Evolutionary conservation across 2,113 vertebrate species (phyloP).

Genomic region (Clarias gariepinus): DNA sequence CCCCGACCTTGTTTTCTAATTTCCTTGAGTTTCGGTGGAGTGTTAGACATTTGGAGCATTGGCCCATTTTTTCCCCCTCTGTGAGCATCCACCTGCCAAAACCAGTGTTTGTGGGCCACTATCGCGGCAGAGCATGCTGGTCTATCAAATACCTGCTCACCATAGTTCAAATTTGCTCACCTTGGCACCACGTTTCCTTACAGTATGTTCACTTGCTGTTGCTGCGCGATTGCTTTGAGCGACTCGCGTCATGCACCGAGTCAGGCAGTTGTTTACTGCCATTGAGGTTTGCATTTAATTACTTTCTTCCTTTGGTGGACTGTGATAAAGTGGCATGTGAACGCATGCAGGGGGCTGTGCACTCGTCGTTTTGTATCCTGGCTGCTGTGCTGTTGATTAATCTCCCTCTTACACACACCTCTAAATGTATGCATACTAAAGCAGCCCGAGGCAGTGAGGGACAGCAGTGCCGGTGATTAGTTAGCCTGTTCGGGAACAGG

Average conservation of each 20-base stretch:
- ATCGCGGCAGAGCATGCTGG: conserved; percentile 14
- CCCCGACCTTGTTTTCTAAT: background rate
- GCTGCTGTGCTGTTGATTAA: conserved; percentile 32
- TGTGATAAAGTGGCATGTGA: conserved; percentile 21
- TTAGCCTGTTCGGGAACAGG: conserved; percentile 32
- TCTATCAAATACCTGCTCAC: conserved; percentile 1
- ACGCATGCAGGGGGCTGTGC: conserved; percentile 24
- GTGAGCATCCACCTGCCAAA: conserved; percentile 25
- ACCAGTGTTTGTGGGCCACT: conserved; percentile 16
- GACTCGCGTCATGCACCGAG: background rate
- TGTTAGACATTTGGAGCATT: conserved; percentile 5
- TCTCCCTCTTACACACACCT: conserved; percentile 16
- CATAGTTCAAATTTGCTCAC: conserved; percentile 21
- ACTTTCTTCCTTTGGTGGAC: conserved; percentile 34
- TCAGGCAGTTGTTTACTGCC: conserved; percentile 31
- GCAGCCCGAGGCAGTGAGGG: conserved; percentile 28
- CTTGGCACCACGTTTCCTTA: background rate
- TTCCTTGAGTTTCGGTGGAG: conserved; percentile 8
- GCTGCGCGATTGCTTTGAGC: conserved; percentile 34
- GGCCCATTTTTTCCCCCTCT: background rate
- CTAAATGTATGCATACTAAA: conserved; percentile 35
- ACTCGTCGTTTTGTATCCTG: conserved; percentile 18
- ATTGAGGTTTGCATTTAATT: conserved; percentile 35
- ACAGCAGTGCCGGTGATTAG: conserved; percentile 28
- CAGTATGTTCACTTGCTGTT: conserved; percentile 11